Evolutionary conservation across 2,888 invertebrate genomes (phyloP).

Genomic region (Plagiodera versicolora): DNA sequence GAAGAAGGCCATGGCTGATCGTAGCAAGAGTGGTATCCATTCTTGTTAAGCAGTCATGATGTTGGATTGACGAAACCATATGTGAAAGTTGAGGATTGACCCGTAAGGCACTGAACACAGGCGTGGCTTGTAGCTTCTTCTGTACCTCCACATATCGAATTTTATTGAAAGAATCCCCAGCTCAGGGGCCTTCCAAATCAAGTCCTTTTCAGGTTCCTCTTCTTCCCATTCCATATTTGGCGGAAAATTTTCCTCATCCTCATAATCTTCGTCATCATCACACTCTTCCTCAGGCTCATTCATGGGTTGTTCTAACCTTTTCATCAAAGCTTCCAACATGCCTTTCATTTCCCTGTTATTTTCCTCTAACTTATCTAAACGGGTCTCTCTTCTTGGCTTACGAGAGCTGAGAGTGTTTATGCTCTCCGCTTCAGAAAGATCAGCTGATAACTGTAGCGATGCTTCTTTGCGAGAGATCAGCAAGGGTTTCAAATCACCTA

Average conservation of each 20-base stretch:
- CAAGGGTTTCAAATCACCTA: neutral
- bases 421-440: too few species aligned
- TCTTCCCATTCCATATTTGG: neutral
- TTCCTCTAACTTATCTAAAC: neutral
- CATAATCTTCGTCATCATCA: neutral
- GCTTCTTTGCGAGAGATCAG: neutral
- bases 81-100: neutral
- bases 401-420: too few species aligned
- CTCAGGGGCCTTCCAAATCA: neutral
- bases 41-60: too few species aligned
- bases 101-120: neutral
- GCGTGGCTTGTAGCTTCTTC: neutral
- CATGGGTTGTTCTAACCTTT: neutral
- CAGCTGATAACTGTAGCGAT: too few species aligned
- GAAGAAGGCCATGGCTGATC: neutral
- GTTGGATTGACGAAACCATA: too few species aligned
- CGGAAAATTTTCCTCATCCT: neutral
- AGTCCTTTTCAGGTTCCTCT: neutral
- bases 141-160: constrained; percentile 18
- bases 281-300: neutral
- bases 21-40: too few species aligned
- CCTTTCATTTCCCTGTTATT: neutral
- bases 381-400: neutral
- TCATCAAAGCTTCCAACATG: neutral
- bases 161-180: constrained; percentile 5